Evolutionary conservation across 2,113 vertebrate species (phyloP), one percentile per base, ranked within the genome.

Genomic region (Platycercus adscitus): DNA sequence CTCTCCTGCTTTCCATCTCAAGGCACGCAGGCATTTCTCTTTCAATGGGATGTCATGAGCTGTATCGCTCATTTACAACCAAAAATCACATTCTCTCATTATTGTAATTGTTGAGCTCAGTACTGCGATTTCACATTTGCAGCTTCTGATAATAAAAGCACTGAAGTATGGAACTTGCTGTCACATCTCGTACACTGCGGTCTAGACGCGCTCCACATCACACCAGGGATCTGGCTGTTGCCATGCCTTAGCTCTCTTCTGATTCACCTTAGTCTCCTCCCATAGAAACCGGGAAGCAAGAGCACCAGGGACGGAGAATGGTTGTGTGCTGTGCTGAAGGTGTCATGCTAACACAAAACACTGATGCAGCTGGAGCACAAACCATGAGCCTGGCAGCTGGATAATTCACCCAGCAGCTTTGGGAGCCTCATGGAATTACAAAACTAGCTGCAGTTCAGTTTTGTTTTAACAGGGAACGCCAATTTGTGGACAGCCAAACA

Each of bases 111-210:
- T 72, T 95, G 63, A 69, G 52, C 91, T 89, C 19, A 2, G 52
- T 46, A 39, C 17, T 33, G 50, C 43, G 77, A 84, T 86, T 83
- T 71, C 50, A 81, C 86, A 95, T 92, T 80, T 81, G 64, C 58
- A 88, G 64, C 29, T 92, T 93, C 37, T 73, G 76, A 75, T 86
- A 83, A 88, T 86, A 81, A 91, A 93, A 81, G 72, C 92, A 55
- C 25, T 65, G 64, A 86, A 86, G 86, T 78, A 86, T 43, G 25
- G 88, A 65, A 89, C 37, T 78, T 33, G 53, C 49, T 90, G 90
- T 86, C 90, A 49, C 66, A 66, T 63, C 80, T 73, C 26, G 37
- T 58, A 66, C 37, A 3, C 76, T 46, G 68, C 0, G 2, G 53
- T 49, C 55, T 20, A 66, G 86, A 78, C 3, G 7, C 1, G 4